phyloP scores from a whole-genome alignment of 2,888 invertebrate genomes.

The Mamestra brassicae region DNA sequence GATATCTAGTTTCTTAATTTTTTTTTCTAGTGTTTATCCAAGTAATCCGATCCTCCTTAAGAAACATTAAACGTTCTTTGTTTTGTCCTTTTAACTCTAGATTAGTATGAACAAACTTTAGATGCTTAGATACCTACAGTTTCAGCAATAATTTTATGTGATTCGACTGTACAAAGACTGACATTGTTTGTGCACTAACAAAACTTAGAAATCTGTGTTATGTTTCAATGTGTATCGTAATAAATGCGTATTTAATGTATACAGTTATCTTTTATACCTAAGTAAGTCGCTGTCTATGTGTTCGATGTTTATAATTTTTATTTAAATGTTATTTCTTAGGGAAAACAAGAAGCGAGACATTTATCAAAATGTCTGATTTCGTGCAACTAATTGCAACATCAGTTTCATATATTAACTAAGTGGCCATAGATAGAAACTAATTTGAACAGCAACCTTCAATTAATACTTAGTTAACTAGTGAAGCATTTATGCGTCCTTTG shows the following conservation, averaged over 20 bases:
- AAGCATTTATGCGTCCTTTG: conserved; percentile 39
- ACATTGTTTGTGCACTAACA: conserved; percentile 82
- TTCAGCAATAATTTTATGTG: conserved; percentile 88
- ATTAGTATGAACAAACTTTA: conserved; percentile 50
- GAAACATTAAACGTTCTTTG: neutral
- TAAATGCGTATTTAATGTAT: conserved; percentile 48
- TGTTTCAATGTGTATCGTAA: conserved; percentile 69
- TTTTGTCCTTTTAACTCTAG: conserved; percentile 39
- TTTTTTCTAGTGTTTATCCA: conserved; percentile 24
- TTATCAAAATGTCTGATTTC: conserved; percentile 46
- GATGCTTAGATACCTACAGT: conserved; percentile 71
- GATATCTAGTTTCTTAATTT: conserved; percentile 25
- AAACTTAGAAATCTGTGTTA: conserved; percentile 65
- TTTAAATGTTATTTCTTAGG: conserved; percentile 46
- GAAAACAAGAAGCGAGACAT: conserved; percentile 46
- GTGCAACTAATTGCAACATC: conserved; percentile 58
- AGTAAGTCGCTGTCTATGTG: conserved; percentile 58
- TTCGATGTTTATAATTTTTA: conserved; percentile 50
- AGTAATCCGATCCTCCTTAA: conserved; percentile 16
- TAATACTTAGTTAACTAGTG: conserved; percentile 16
- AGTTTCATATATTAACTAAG: conserved; percentile 47
- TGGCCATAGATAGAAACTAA: conserved; percentile 50
- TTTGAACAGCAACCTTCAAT: conserved; percentile 29
- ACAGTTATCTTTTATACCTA: conserved; percentile 58
- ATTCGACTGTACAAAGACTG: conserved; percentile 88